A percentile compares a stretch with the other conserved stretches of the same genome.
Evolutionary conservation across 2,797 vertebrate genomes (phyloP).

Genomic region (Chromis chromis): DNA sequence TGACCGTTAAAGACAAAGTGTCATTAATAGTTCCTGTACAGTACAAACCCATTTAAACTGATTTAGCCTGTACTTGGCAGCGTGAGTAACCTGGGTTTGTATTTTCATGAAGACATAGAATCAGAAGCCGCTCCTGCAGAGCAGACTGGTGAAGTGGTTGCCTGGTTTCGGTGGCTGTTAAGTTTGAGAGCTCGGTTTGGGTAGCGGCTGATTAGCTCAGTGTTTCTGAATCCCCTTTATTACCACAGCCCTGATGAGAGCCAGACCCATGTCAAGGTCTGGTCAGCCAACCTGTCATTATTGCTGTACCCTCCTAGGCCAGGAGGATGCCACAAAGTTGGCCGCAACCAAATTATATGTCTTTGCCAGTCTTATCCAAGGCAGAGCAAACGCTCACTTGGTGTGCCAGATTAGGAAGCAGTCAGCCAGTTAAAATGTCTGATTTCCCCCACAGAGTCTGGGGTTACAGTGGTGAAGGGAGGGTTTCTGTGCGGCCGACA

Average conservation of each 20-base stretch:
- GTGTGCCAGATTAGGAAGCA: slow-evolving; percentile 73
- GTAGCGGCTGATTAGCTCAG: slow-evolving; percentile 68
- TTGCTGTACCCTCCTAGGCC: slow-evolving; percentile 62
- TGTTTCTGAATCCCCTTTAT: slow-evolving; percentile 65
- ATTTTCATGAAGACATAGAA: slow-evolving; percentile 34
- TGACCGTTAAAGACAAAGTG: slow-evolving; percentile 18
- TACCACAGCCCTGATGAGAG: slow-evolving; percentile 70
- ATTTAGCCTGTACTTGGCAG: not conserved
- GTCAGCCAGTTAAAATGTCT: slow-evolving; percentile 69
- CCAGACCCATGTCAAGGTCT: slow-evolving; percentile 80
- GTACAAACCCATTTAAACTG: slow-evolving; percentile 19
- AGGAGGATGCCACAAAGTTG: slow-evolving; percentile 67
- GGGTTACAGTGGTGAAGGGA: slow-evolving; percentile 58
- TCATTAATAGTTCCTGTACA: slow-evolving; percentile 31
- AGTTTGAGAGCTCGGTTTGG: slow-evolving; percentile 70
- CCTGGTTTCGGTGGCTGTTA: slow-evolving; percentile 72
- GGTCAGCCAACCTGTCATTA: slow-evolving; percentile 83
- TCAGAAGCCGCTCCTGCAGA: slow-evolving; percentile 36
- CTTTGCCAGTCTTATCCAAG: slow-evolving; percentile 61
- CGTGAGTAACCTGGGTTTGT: not conserved
- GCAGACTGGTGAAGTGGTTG: slow-evolving; percentile 46
- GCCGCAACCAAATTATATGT: slow-evolving; percentile 76
- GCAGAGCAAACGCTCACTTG: slow-evolving; percentile 58
- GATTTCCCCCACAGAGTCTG: slow-evolving; percentile 71
- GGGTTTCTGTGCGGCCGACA: slow-evolving; percentile 51